Evolutionary conservation across 2,113 vertebrate genomes (phyloP).

Genomic region (Heterocephalus glaber): DNA sequence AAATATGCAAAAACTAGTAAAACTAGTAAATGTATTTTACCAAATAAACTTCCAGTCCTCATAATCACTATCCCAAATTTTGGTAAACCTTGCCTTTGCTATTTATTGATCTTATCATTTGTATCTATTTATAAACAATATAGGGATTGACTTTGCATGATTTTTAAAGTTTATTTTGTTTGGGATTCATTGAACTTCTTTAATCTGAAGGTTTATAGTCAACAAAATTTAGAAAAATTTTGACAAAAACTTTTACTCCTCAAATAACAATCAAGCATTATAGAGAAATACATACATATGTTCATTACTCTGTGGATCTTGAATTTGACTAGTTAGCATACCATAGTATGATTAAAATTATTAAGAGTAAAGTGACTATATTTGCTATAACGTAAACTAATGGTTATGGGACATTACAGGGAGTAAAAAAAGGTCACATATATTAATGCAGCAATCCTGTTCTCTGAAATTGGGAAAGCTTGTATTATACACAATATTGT

Average conservation of each 20-base stretch:
- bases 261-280: not conserved
- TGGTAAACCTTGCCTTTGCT: not conserved
- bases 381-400: not conserved
- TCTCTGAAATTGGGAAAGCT: not conserved
- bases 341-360: not conserved
- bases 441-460: not conserved
- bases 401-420: not conserved
- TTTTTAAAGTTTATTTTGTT: not conserved
- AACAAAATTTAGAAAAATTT: not conserved
- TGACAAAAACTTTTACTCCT: not conserved
- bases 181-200: not conserved
- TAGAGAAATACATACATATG: not conserved
- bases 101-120: not conserved
- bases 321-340: not conserved
- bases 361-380: not conserved
- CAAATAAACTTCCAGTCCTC: not conserved
- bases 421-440: not conserved
- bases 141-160: not conserved
- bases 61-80: not conserved
- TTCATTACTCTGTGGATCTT: conserved; percentile 7
- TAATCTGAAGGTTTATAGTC: not conserved
- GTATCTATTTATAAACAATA: not conserved
- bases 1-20: conserved; percentile 52
- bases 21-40: not conserved
- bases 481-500: not conserved